Conservation (phyloP, 64 coral and sea anemone species). For the Hydrozoanthus tunicans region DNA sequence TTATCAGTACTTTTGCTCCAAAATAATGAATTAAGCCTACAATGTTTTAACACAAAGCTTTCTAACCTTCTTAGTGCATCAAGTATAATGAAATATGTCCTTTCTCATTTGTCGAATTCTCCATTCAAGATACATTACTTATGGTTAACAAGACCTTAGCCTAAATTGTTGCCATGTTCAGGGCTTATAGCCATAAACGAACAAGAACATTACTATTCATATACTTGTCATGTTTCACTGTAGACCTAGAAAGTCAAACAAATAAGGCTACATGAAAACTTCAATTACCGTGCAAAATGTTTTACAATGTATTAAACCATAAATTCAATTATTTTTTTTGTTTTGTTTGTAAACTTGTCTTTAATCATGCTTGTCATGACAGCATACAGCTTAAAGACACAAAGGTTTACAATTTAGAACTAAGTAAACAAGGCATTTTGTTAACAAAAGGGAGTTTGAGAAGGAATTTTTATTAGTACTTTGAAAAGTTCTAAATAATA, state of each 20-base stretch:
- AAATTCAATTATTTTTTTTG: not conserved
- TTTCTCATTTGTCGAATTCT: not conserved
- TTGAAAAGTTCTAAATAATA: not conserved
- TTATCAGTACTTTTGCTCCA: not conserved
- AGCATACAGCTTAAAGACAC: too few relatives aligned
- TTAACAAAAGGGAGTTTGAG: not conserved
- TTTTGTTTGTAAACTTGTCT: not conserved
- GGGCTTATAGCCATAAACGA: not conserved
- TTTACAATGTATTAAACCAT: not conserved
- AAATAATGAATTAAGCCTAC: not conserved
- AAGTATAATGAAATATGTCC: not conserved
- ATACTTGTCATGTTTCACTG: too few relatives aligned
- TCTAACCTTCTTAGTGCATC: not conserved
- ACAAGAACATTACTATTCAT: too few relatives aligned
- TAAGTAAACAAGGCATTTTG: not conserved
- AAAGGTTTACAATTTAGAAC: not conserved
- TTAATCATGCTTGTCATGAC: not conserved
- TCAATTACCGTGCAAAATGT: too few relatives aligned
- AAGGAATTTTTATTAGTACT: slow-evolving; percentile 66
- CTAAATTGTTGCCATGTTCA: not conserved
- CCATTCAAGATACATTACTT: not conserved
- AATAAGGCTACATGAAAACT: too few relatives aligned
- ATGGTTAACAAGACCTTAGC: not conserved
- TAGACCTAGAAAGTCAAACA: too few relatives aligned
- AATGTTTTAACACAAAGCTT: not conserved